Base-by-base conservation (phyloP, 2,888 invertebrate genomes). In the Mylabris sibirica region DNA sequence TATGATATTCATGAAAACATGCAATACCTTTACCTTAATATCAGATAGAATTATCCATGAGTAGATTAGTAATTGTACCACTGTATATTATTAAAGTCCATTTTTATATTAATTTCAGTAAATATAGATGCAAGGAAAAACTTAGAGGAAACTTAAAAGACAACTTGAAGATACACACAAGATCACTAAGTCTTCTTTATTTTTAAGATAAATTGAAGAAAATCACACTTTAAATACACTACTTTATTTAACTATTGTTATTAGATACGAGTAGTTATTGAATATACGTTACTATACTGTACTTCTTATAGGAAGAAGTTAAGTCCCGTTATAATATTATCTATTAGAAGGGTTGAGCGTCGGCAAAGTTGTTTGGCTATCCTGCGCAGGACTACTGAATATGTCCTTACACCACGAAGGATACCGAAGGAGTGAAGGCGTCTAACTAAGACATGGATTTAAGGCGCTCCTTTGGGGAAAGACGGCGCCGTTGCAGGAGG, bases 381-480 rank as follows among this genome's bases (percentile, higher is more conserved):
- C 75, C 76, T 74, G 77, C 77, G 76, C 76, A 75, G 75, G 76
- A 72, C 70, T 49, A 72, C 70, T 70, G 65, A 66, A 70, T 79
- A 79, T 78, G 83, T 83, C 84, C 84, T 84, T 79, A 82, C 84
- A 77, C 82, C 74, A 80, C 84, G 83, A 81, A 83, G 83, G 83
- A 83, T 83, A 79, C 81, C 82, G 82, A 82, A 84, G 83, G 83
- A 85, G 84, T 85, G 84, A 84, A 82, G 83, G 82, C 83, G 83
- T 78, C 80, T 75, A 81, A 80, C 81, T 84, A 84, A 84, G 85
- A 84, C 82, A 81, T 80, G 81, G 80, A 82, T 81, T 81, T 82
- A 83, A 84, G 84, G 85, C 81, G 83, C 80, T 84, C 81, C 81
- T 82, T 81, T 76, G 78, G 77, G 80, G 77, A 80, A 83, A 84